These are phyloP conservation scores for Paradoxurus hermaphroditus DNA, from an alignment of 2,113 vertebrate species.

Conservation along the genomic window DNA sequence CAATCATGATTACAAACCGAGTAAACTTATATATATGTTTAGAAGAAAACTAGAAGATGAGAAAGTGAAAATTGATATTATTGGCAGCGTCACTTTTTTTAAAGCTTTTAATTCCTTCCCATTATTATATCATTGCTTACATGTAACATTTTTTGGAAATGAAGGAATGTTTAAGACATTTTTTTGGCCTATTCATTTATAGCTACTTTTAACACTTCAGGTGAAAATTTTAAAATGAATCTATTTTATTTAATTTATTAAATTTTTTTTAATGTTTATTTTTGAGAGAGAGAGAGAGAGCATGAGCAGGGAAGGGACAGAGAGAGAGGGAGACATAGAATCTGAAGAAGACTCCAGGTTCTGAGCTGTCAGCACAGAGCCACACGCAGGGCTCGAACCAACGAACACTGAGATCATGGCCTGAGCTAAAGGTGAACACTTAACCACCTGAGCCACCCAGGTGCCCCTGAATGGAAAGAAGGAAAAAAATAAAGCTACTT, in stretches of 20 bases:
- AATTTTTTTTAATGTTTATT: too few species aligned
- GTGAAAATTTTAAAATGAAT: background rate
- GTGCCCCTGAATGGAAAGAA: too few species aligned
- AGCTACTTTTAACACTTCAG: background rate
- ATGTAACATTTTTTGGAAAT: background rate
- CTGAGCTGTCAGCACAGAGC: too few species aligned
- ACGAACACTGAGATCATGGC: too few species aligned
- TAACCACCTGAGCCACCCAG: too few species aligned
- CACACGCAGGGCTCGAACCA: too few species aligned
- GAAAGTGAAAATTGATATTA: background rate
- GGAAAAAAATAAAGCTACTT: background rate
- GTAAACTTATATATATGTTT: background rate
- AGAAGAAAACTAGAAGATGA: background rate
- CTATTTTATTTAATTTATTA: background rate
- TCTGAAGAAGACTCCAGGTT: too few species aligned
- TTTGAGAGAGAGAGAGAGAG: too few species aligned
- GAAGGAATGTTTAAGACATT: background rate
- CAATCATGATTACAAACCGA: background rate
- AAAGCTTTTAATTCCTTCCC: background rate
- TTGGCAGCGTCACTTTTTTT: background rate
- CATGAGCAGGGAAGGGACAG: too few species aligned
- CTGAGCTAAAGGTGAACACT: too few species aligned
- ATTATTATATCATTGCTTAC: background rate
- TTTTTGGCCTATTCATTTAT: background rate
- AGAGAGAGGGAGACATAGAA: too few species aligned